Percentiles rank a stretch among this genome's conserved stretches.
Conservation (phyloP, 23 tunicate species). For the Halocynthia roretzi region DNA sequence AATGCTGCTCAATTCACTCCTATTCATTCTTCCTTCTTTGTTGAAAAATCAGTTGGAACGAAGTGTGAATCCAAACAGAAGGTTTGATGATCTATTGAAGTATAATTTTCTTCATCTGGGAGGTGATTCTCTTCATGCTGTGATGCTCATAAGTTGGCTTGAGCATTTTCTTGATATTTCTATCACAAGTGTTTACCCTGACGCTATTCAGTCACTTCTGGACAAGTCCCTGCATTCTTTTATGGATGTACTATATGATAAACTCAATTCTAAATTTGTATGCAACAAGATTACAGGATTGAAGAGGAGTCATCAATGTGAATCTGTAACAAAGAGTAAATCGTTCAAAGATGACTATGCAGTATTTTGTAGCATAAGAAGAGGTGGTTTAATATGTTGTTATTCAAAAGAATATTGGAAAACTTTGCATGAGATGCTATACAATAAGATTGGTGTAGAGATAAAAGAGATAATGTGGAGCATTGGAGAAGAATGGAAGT, state of each 20-base stretch:
- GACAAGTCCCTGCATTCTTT: background rate
- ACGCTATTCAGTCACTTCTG: background rate
- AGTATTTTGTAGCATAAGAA: background rate
- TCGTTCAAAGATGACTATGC: too few species aligned
- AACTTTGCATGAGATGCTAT: background rate
- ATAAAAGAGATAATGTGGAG: too few species aligned
- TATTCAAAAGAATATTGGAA: background rate
- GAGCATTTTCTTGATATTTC: conserved; percentile 3
- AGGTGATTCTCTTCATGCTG: conserved; percentile 54
- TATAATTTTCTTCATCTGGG: conserved; percentile 34
- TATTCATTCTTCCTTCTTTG: too few species aligned
- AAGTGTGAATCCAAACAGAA: too few species aligned
- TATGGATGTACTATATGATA: background rate
- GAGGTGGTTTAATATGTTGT: conserved; percentile 8
- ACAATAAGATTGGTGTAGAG: background rate
- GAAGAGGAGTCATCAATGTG: background rate
- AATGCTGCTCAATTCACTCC: too few species aligned
- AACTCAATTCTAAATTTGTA: background rate
- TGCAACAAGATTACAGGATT: conserved; percentile 1
- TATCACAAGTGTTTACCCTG: background rate
- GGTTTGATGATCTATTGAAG: background rate
- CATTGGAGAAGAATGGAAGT: conserved; percentile 26
- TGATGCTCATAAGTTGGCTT: conserved; percentile 20
- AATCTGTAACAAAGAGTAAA: background rate
- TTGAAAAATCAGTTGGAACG: too few species aligned